Base-by-base conservation (phyloP, 2,888 invertebrate genomes). In the Eretmocerus hayati region DNA sequence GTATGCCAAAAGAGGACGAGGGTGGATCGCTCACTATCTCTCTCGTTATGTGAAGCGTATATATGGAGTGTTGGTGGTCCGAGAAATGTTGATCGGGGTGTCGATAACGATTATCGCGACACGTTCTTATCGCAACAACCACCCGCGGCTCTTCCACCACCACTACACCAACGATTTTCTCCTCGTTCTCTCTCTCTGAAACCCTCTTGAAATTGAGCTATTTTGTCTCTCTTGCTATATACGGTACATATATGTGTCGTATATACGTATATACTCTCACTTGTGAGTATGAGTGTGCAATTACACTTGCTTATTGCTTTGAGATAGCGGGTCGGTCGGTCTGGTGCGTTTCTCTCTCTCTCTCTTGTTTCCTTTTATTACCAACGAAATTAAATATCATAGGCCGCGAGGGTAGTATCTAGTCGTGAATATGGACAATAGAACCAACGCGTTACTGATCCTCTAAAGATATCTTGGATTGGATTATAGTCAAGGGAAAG, bases 101-200 rank as follows among this genome's bases (percentile, higher is more conserved):
- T 48, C 50, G 57, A 57, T 57, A 54, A 54, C 62, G 62, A 64
- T 63, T 62, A 66, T 57, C 52, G 48, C 46, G 36, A 50, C 56
- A 54, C 49, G 49, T 54, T 42, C 58, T 60, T 51, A 56, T 57
- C 58, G 52, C 36, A 43, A n/a, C n/a, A n/a, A n/a, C 30, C 30
- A 30, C 8, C 30, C 13, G 30, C 8, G 13, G 13, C 8, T 30
- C 8, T 8, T 30, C 30, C 13, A 8, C 8, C 30, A 30, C 8
- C 8, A 9, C 30, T 8, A 30, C 13, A 30, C 8, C 13, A 30
- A 13, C 30, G 30, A 30, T 13, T 13, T 30, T 30, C 8, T 30
- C 30, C 13, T 30, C 30, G 30, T 8, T 30, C 30, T 8, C 30
- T 30, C n/a, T n/a, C n/a, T n/a, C n/a, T n/a, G n/a, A n/a, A n/a